phyloP scores from a whole-genome alignment of 2,888 invertebrate species.

The Theodoxus fluviatilis region DNA sequence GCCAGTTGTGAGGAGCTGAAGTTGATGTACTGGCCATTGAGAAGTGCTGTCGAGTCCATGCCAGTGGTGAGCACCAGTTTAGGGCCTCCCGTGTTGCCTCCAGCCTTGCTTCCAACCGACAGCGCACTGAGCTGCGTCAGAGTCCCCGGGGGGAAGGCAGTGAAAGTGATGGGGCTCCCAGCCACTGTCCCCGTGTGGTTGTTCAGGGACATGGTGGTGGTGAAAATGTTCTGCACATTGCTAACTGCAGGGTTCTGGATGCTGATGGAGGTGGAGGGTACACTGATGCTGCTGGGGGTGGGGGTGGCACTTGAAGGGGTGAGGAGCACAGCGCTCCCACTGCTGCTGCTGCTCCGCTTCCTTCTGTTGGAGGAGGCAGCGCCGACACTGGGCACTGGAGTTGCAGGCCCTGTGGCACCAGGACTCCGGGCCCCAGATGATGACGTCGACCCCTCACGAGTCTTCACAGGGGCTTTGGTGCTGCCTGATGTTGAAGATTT shows the following conservation, averaged over 20 bases:
- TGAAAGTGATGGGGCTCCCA: conserved; percentile 42
- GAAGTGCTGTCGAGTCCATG: conserved; percentile 44
- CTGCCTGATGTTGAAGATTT: conserved; percentile 6
- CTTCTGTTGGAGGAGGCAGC: conserved; percentile 39
- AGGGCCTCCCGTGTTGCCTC: conserved; percentile 47
- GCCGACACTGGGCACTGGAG: conserved; percentile 13
- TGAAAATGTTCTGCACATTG: conserved; percentile 23
- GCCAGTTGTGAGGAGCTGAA: conserved; percentile 46
- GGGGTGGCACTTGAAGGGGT: conserved; percentile 30
- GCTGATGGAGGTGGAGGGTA: conserved; percentile 29
- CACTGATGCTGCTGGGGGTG: conserved; percentile 32
- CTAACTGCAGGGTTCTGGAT: too few species aligned
- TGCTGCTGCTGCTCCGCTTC: conserved; percentile 44
- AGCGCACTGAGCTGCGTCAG: background rate
- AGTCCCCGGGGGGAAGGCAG: conserved; percentile 38
- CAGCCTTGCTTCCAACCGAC: conserved; percentile 44
- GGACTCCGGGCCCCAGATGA: conserved; percentile 22
- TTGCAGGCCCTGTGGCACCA: conserved; percentile 22
- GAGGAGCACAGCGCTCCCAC: conserved; percentile 28
- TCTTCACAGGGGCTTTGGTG: conserved; percentile 21
- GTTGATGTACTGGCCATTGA: conserved; percentile 55
- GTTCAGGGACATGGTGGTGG: conserved; percentile 35
- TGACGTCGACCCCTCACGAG: conserved; percentile 35
- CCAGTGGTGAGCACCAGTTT: conserved; percentile 44
- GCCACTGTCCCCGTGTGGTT: too few species aligned